Evolutionary conservation across 2,113 vertebrate species (phyloP), one percentile per base, ranked within the genome.

Genomic region (Elephas maximus): DNA sequence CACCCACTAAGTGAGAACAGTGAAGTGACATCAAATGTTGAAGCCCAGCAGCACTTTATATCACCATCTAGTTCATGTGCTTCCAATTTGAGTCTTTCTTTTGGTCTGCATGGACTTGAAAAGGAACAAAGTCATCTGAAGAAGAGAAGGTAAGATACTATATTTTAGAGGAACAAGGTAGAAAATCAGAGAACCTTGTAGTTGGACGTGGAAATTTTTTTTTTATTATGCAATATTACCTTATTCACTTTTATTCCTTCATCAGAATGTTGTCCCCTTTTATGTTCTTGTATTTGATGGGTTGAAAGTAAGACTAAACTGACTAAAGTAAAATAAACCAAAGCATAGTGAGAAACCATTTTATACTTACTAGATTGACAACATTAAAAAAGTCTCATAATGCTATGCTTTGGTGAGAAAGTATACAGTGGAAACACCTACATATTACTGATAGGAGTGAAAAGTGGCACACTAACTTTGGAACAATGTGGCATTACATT

Each of bases 91-190:
- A 98, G 95, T 92, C 95, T 97, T 53, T 89, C 98, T 18, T 96
- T 98, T 71, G 98, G 98, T 84, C 93, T 94, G 2, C 98, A 95
- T 84, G 97, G 82, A 41, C 97, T 96, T 97, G 90, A 96, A 95
- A 98, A 98, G 62, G 98, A 97, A 44, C 95, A 97, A 71, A 97
- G 96, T 86, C 98, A 97, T 74, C 92, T 98, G 69, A 99, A 98
- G 97, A 99, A 98, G 96, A 98, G 97, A 96, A 99, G 99, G 99
- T 99, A 98, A 96, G 94, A 63, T 53, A 3, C 8, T 45, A 3
- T 86, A n/a, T 77, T 71, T 20, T 79, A 41, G 60, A 92, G 41
- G 37, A 37, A 69, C 76, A 84, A 5, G 63, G 6, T 30, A 92
- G 93, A 80, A 93, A 77, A n/a, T 45, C 9, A n/a, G 85, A 67